Base-by-base conservation (phyloP, 1,140 invertebrate genomes). In the Pseudomyrmex cubaensis region DNA sequence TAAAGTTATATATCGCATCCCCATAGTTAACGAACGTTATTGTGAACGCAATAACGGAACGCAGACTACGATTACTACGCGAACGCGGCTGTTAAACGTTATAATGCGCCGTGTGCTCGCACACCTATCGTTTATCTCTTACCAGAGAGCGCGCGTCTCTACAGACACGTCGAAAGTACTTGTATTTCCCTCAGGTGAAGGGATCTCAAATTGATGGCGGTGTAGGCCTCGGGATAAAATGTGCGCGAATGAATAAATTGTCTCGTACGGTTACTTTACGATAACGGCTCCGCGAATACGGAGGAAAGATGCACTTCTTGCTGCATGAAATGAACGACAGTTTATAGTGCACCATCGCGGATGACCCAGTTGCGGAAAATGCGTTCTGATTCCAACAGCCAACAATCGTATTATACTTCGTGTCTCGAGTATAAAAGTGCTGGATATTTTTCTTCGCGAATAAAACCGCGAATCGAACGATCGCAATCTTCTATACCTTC, bases 311-410 rank as follows among this genome's bases (percentile, higher is more conserved):
- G 83, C 86, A 77, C 82, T 87, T 88, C 50, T 64, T 67, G 70
- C 61, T 22, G 57, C 44, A 69, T n/a, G 83, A 64, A 35, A 35
- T 69, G 66, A 87, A 56, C 75, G 64, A 74, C 76, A 76, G 83
- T 85, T 85, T 76, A 57, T 82, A 77, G 69, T 44, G 20, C 50
- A 75, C 52, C 35, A 85, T 82, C 74, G 70, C 57, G 73, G 35
- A n/a, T 85, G 86, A 85, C 87, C 86, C 22, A 88, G 48, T 88
- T 88, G 46, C 20, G 54, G 66, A 22, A 64, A 77, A 75, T 57
- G 61, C 67, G 54, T 61, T 63, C 56, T 52, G 84, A 72, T 74
- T 63, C 52, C 46, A 22, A n/a, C 48, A 48, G 52, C 54, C 15
- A 5, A 63, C 61, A 63, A 69, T 69, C 52, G 17, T 66, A 57